These are phyloP conservation scores for Fregata magnificens DNA, from an alignment of 2,113 vertebrate species.

Conservation along the genomic window DNA sequence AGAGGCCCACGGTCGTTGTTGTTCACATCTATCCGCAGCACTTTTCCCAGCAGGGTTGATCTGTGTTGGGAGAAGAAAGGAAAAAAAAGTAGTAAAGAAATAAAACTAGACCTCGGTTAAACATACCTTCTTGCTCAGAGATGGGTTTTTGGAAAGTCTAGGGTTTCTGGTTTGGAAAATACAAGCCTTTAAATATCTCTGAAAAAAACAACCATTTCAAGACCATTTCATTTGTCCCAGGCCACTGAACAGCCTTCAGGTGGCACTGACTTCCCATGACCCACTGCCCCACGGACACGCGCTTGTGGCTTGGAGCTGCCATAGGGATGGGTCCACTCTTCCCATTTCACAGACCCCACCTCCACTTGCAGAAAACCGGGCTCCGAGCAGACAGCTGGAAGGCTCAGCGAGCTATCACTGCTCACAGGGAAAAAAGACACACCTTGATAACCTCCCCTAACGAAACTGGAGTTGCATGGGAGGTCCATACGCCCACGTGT, in stretches of 20 bases:
- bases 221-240: neutral
- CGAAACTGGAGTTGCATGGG: neutral
- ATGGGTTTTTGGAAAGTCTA: neutral
- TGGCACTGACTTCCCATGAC: neutral
- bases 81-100: neutral
- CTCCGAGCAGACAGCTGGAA: neutral
- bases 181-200: neutral
- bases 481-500: no score
- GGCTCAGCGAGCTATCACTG: neutral
- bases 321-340: neutral
- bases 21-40: conserved; percentile 89
- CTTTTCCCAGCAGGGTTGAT: conserved; percentile 92
- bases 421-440: no score
- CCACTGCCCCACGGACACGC: neutral
- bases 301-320: neutral
- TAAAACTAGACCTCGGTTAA: neutral
- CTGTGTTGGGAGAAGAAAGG: conserved; percentile 53
- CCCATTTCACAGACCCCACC: neutral
- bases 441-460: neutral
- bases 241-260: neutral
- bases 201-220: neutral
- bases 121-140: neutral
- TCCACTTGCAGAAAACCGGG: neutral
- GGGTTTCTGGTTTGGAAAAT: neutral
- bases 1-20: conserved; percentile 79